Percentiles rank a stretch among this genome's conserved stretches.
These are phyloP conservation scores for Odontocolon sp. DNA, from an alignment of 2,888 invertebrate genomes.

Conservation along the genomic window DNA sequence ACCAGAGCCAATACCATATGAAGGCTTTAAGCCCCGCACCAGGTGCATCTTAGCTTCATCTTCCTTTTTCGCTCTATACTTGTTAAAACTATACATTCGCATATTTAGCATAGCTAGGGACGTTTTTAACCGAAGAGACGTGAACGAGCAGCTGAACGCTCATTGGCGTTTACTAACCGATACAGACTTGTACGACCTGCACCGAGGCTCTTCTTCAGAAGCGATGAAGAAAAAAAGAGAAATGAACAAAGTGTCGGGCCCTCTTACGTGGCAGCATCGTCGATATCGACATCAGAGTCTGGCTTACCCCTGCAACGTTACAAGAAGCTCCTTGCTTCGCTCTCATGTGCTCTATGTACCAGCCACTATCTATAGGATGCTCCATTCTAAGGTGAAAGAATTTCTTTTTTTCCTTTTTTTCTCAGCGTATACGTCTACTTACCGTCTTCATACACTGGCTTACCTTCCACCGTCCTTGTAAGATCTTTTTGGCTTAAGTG, in stretches of 20 bases:
- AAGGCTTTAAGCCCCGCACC: constrained; percentile 66
- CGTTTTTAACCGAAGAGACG: constrained; percentile 39
- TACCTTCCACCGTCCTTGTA: no score
- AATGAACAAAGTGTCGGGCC: constrained; percentile 62
- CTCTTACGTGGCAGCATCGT: constrained; percentile 58
- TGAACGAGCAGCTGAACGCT: constrained; percentile 27
- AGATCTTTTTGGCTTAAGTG: no score
- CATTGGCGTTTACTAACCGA: constrained; percentile 42
- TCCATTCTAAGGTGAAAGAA: no score
- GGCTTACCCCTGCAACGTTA: constrained; percentile 22
- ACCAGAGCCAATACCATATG: constrained; percentile 42
- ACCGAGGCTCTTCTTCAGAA: constrained; percentile 43
- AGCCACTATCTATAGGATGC: no score
- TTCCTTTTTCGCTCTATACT: constrained; percentile 26
- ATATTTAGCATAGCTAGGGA: constrained; percentile 2
- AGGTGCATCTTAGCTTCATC: constrained; percentile 63
- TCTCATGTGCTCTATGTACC: constrained; percentile 6
- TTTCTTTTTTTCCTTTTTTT: no score
- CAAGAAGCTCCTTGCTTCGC: constrained; percentile 13
- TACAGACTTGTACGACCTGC: no score
- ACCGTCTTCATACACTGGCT: no score
- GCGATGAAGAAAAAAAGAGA: constrained; percentile 28
- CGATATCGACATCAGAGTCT: constrained; percentile 29
- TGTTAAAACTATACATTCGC: constrained; percentile 3
- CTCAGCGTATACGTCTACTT: no score